Base-by-base conservation (phyloP, 2,797 vertebrate species). In the Anguilla pacifica region DNA sequence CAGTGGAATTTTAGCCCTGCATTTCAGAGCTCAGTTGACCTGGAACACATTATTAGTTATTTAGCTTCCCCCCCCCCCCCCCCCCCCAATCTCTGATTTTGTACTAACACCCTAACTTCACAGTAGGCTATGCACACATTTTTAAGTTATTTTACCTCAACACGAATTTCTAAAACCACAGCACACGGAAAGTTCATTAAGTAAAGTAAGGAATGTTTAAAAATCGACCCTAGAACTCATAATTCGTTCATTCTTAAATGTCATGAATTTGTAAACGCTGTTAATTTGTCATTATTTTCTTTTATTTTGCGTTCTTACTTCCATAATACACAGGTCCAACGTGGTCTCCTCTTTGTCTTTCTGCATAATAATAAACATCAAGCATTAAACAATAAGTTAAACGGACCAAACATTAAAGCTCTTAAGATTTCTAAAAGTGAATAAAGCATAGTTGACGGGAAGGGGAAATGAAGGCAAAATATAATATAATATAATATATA, bases 331-430 rank as follows among this genome's bases (percentile, higher is more conserved):
- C 91, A 89, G 86, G 86, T 85, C 81, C 55, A 89, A 85, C 67
- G 87, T 88, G 72, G 49, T 85, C 57, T 87, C 85, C 84, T 87
- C 25, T 83, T 67, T 17, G 74, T 85, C 19, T 35, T 82, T 86
- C 49, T 53, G 90, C 89, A 87, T 91, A 86, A 90, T 88, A 90
- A 90, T 89, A 90, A 91, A 90, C 89, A 90, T 84, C 88, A 90
- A 92, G 87, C 91, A 90, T 88, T 53, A 88, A 84, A 89, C 87
- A 90, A 89, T 87, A 90, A 86, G 83, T 87, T 89, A 90, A 89
- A 88, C 87, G 81, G 49, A 55, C 77, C 81, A 85, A 91, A 91
- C 86, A 86, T 88, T 86, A 85, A 91, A 90, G 87, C 85, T 87
- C 25, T 87, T 51, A 72, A 87, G 83, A 59, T 88, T 87, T 89